These are phyloP conservation scores for Procambarus virginalis DNA, from an alignment of 1,140 invertebrate genomes.

Conservation along the genomic window DNA sequence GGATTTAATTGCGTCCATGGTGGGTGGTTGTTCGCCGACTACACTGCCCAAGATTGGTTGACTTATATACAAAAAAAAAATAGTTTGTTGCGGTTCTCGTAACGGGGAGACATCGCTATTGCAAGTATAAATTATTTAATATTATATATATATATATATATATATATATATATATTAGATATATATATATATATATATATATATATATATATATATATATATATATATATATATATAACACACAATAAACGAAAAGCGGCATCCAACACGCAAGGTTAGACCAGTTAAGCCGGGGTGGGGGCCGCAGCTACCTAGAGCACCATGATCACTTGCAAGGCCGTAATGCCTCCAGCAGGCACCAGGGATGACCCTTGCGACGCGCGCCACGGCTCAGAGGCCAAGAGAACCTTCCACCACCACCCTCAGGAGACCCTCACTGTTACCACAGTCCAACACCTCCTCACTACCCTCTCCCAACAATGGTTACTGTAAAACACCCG, in stretches of 20 bases:
- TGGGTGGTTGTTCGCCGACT: not conserved
- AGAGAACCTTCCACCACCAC: conserved; percentile 16
- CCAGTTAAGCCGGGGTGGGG: not conserved
- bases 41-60: not conserved
- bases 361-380: not conserved
- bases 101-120: not conserved
- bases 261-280: no score
- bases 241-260: no score
- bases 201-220: no score
- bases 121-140: no score
- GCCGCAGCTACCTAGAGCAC: not conserved
- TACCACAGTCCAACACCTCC: conserved; percentile 28
- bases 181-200: no score
- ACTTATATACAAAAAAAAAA: not conserved
- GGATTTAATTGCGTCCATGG: conserved; percentile 27
- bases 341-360: not conserved
- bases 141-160: no score
- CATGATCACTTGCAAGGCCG: not conserved
- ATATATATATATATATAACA: no score
- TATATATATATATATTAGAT: no score
- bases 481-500: not conserved
- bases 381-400: conserved; percentile 10
- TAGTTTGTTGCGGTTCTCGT: not conserved
- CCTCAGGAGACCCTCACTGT: conserved; percentile 45
- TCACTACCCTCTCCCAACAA: not conserved